Evolutionary conservation across 1,140 invertebrate genomes (phyloP), one percentile per base, ranked within the genome.

Genomic region (Ericerus pela): DNA sequence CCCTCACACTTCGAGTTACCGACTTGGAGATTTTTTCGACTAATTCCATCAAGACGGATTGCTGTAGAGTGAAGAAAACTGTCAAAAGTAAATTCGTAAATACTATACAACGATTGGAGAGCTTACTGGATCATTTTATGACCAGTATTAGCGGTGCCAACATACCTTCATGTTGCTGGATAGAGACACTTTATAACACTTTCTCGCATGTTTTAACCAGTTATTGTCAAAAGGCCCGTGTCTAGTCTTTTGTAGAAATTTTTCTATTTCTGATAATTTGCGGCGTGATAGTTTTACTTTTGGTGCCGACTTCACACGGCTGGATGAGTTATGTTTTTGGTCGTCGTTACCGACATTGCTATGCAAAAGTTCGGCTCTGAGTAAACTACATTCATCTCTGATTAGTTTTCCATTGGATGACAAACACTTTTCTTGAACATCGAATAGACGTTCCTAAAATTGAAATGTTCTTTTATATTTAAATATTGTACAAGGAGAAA

Each of bases 241-340:
- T 22, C 26, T 47, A 10, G 41, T 47, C 14, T 47, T 24, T 24
- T 47, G 41, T 24, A 47, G 41, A 47, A 47, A 47, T 47, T 47
- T 47, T 47, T 47, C 20, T 22, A 47, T 22, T 47, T 47, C 41
- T 16, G 41, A 47, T 22, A 24, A 6, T 47, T 47, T 47, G 22
- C 26, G 22, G 20, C 41, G 2, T 4, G 10, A 14, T 24, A 22
- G 20, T 24, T 18, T 47, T 10, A 47, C 16, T 10, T 47, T 47
- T 10, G 41, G 20, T 10, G 20, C 26, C 2, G 41, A 5, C n/a
- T 47, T 47, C 26, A 3, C 41, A 47, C 41, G 41, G 26, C 14
- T 47, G 2, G 41, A 18, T 3, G 41, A 47, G 16, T 14, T 22
- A 14, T 20, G 41, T 22, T 12, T 24, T 3, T 47, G 20, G 20